Conservation (phyloP, 2,888 invertebrate species). For the Eucriotettix oculatus region DNA sequence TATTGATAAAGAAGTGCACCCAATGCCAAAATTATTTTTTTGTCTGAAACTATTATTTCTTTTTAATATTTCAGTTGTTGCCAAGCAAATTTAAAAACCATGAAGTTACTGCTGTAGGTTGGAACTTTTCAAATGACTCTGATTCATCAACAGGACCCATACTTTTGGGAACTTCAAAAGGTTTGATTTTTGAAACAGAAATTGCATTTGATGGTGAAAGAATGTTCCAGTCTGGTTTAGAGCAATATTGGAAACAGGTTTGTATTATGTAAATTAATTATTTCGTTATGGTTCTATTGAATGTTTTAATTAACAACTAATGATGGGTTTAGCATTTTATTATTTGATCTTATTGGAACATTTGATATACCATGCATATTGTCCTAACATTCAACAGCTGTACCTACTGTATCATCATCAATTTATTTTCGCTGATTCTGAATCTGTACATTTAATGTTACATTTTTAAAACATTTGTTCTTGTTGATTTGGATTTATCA, state of each 20-base stretch:
- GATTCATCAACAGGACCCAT: slow-evolving; percentile 65
- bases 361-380: too few species aligned
- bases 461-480: too few species aligned
- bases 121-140: slow-evolving; percentile 60
- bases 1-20: too few species aligned
- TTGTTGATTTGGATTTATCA: too few species aligned
- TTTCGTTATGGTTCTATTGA: background rate
- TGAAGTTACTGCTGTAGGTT: slow-evolving; percentile 80
- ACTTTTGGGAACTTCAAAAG: slow-evolving; percentile 76
- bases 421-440: too few species aligned
- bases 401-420: too few species aligned
- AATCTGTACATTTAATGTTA: too few species aligned
- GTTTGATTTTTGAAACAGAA: slow-evolving; percentile 81
- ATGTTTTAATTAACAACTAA: background rate
- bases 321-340: too few species aligned
- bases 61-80: slow-evolving; percentile 19
- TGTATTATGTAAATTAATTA: slow-evolving; percentile 7
- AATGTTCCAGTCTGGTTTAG: slow-evolving; percentile 55
- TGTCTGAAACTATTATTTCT: too few species aligned
- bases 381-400: too few species aligned
- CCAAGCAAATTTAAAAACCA: slow-evolving; percentile 47
- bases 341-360: too few species aligned
- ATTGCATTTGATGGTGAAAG: slow-evolving; percentile 66
- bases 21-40: too few species aligned
- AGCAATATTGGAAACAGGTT: slow-evolving; percentile 78